These are phyloP conservation scores for Oeneis ivallda DNA, from an alignment of 2,888 invertebrate species.

Conservation along the genomic window DNA sequence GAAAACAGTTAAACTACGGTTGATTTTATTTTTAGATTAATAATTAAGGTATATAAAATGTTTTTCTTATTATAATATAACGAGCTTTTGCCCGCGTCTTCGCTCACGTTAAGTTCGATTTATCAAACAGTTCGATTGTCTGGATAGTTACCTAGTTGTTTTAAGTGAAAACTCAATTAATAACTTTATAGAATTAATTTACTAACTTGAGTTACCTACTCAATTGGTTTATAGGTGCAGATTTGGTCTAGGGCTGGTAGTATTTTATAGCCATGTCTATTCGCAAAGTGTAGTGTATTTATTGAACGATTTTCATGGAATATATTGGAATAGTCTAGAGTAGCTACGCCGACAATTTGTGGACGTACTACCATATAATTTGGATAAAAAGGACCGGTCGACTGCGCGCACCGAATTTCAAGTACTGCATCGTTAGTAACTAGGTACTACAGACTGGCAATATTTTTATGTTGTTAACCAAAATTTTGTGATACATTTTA, in stretches of 20 bases:
- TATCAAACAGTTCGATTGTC: too few relatives aligned
- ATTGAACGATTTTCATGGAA: constrained; percentile 14
- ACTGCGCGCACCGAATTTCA: constrained; percentile 61
- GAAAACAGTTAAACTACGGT: too few relatives aligned
- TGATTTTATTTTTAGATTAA: too few relatives aligned
- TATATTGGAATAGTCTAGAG: constrained; percentile 28
- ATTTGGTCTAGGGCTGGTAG: too few relatives aligned
- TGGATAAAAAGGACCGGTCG: constrained; percentile 55
- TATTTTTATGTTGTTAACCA: constrained; percentile 26
- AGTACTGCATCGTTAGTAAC: constrained; percentile 44
- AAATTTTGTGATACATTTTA: constrained; percentile 1
- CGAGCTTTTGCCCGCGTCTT: too few relatives aligned
- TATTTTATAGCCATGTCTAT: neutral
- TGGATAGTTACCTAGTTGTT: constrained; percentile 25
- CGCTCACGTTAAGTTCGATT: too few relatives aligned
- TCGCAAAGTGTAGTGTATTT: neutral
- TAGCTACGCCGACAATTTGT: constrained; percentile 57
- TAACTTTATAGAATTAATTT: too few relatives aligned
- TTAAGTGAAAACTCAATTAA: too few relatives aligned
- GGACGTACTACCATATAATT: constrained; percentile 65
- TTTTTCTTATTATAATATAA: too few relatives aligned
- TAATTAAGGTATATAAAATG: too few relatives aligned
- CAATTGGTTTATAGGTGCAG: too few relatives aligned
- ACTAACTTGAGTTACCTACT: too few relatives aligned
- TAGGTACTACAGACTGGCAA: constrained; percentile 33